These are phyloP conservation scores for Pandemis corylana DNA, from an alignment of 2,888 invertebrate species.

Conservation along the genomic window DNA sequence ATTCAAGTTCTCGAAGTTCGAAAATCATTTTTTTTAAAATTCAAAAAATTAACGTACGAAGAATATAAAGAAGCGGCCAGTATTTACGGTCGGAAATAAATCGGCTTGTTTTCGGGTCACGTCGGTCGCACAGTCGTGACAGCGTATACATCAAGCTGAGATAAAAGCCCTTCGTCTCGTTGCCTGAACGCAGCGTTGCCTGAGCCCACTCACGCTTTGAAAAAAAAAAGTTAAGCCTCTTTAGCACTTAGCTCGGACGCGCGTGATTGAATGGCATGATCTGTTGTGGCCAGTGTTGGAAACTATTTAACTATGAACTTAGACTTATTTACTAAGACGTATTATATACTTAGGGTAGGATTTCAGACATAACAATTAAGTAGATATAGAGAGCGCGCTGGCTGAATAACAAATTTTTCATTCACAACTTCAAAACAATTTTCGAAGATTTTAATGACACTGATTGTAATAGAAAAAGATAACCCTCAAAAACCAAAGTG, in stretches of 20 bases:
- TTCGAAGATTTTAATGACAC: too few relatives aligned
- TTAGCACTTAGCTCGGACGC: constrained; percentile 63
- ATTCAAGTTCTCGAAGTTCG: constrained; percentile 11
- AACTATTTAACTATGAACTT: constrained; percentile 27
- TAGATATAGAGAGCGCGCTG: too few relatives aligned
- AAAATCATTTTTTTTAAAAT: constrained; percentile 31
- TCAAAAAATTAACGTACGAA: constrained; percentile 25
- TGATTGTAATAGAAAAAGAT: too few relatives aligned
- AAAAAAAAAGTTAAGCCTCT: constrained; percentile 55
- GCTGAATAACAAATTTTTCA: too few relatives aligned
- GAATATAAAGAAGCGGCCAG: constrained; percentile 43
- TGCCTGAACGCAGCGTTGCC: constrained; percentile 50
- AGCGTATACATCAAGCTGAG: constrained; percentile 77
- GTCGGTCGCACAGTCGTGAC: constrained; percentile 76
- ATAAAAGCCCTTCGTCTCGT: constrained; percentile 74
- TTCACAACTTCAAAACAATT: too few relatives aligned
- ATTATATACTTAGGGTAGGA: not conserved
- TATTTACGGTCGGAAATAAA: constrained; percentile 63
- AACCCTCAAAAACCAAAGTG: too few relatives aligned
- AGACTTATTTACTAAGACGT: not conserved
- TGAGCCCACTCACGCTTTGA: constrained; percentile 64
- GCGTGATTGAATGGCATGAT: constrained; percentile 57
- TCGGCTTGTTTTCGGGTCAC: constrained; percentile 79
- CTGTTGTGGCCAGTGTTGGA: constrained; percentile 42
- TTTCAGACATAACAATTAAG: too few relatives aligned